Evolutionary conservation across 2,113 vertebrate species (phyloP).

Genomic region (Zosterops pallidus): DNA sequence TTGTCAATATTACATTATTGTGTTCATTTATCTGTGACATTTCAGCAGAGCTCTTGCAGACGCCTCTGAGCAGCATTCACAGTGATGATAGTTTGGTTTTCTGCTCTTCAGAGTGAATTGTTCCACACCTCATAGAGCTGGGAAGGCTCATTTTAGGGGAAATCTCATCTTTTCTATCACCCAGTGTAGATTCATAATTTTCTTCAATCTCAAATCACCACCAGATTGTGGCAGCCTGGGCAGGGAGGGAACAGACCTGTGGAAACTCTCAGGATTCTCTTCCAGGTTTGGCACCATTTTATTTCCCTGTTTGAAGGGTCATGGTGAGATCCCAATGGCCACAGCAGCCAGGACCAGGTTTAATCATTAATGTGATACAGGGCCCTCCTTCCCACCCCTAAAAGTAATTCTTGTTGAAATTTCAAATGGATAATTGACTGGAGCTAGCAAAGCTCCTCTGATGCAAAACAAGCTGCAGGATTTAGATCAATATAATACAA

Average conservation of each 20-base stretch:
- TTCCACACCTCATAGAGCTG: neutral
- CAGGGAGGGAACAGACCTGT: neutral
- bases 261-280: neutral
- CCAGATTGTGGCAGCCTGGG: neutral
- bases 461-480: neutral
- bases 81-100: neutral
- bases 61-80: neutral
- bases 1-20: neutral
- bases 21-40: neutral
- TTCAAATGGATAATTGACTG: neutral
- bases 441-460: neutral
- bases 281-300: neutral
- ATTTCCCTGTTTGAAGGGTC: neutral
- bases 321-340: accelerated
- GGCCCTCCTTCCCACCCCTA: neutral
- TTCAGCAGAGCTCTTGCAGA: neutral
- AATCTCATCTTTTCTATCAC: neutral
- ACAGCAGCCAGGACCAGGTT: neutral
- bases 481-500: neutral
- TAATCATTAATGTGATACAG: accelerated
- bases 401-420: neutral
- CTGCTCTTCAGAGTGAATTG: neutral
- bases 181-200: neutral
- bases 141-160: neutral
- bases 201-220: neutral